phyloP scores from a whole-genome alignment of 2,888 invertebrate genomes.

The Drosophila vallismaia region DNA sequence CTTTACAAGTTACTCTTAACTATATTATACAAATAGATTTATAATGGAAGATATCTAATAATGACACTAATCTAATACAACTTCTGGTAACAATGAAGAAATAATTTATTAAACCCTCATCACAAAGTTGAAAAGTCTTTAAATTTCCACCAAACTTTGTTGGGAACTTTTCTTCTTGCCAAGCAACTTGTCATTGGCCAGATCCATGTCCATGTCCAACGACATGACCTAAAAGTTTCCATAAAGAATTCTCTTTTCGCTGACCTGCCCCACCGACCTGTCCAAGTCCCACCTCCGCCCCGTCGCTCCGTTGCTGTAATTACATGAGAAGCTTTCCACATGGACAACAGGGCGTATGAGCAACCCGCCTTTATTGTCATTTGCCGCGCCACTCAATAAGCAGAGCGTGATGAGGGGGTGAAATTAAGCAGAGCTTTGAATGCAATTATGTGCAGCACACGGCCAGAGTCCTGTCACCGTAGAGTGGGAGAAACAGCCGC shows the following conservation, averaged over 20 bases:
- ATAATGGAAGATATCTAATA: constrained; percentile 1
- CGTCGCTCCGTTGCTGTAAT: constrained; percentile 24
- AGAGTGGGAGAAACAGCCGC: constrained; percentile 4
- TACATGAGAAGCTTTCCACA: constrained; percentile 27
- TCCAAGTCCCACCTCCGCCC: neutral
- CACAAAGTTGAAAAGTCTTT: constrained; percentile 20
- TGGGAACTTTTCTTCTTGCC: neutral
- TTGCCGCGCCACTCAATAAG: constrained; percentile 61
- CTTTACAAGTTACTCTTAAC: neutral
- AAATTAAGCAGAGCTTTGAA: constrained; percentile 55
- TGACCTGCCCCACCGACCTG: constrained; percentile 11
- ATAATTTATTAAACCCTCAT: constrained; percentile 19
- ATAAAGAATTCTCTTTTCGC: constrained; percentile 25
- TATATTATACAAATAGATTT: neutral
- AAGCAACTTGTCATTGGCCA: constrained; percentile 28
- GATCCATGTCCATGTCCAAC: constrained; percentile 36
- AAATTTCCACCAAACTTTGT: constrained; percentile 21
- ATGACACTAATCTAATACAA: constrained; percentile 20
- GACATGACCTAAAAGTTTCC: constrained; percentile 34
- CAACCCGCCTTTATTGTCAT: constrained; percentile 73
- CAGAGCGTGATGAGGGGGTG: constrained; percentile 1
- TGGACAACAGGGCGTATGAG: constrained; percentile 70
- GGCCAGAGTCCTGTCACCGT: constrained; percentile 56
- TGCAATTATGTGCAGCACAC: constrained; percentile 77
- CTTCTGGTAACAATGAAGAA: constrained; percentile 1